Evolutionary conservation across 2,888 invertebrate genomes (phyloP), one percentile per base, ranked within the genome.

Genomic region (Phragmatobia fuliginosa): DNA sequence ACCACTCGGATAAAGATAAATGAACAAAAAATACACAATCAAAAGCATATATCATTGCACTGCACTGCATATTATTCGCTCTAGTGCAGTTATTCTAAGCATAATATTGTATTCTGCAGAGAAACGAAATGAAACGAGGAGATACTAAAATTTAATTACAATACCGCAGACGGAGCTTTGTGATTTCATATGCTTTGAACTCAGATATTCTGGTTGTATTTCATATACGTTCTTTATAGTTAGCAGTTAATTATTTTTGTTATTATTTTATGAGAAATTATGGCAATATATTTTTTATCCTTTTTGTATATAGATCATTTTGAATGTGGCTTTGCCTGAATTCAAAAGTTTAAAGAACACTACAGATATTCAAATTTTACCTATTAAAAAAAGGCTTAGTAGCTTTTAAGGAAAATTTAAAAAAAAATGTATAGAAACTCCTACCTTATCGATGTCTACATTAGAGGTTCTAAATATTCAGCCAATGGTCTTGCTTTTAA

Each of bases 91-190:
- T 49, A 52, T 64, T 31, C 18, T 64, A 33, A 64, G 32, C 25
- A 32, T 8, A 52, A 31, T 8, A 3, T n/a, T n/a, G 25, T 52
- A 25, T n/a, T 64, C 25, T n/a, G 33, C 16, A 25, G 33, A 33
- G 14, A 64, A 49, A 49, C 16, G 16, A 64, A 64, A 52, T 64
- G 25, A 49, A 64, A 64, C 25, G 25, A 33, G 33, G 32, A 64
- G 49, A 33, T 52, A 52, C 32, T 49, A 8, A 52, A 64, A 52
- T 49, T 32, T 31, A 45, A 63, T 45, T 63, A 49, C 14, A 31
- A 63, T 63, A 21, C 32, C 14, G 32, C n/a, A 6, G 31, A 32
- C 49, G 33, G 7, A 64, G 63, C 32, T 49, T 49, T 64, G 63
- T 33, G 31, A 16, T n/a, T 25, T 32, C 1, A 41, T 25, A 63